Evolutionary conservation across 2,113 vertebrate genomes (phyloP), one percentile per base, ranked within the genome.

Genomic region (Anseranas semipalmata): DNA sequence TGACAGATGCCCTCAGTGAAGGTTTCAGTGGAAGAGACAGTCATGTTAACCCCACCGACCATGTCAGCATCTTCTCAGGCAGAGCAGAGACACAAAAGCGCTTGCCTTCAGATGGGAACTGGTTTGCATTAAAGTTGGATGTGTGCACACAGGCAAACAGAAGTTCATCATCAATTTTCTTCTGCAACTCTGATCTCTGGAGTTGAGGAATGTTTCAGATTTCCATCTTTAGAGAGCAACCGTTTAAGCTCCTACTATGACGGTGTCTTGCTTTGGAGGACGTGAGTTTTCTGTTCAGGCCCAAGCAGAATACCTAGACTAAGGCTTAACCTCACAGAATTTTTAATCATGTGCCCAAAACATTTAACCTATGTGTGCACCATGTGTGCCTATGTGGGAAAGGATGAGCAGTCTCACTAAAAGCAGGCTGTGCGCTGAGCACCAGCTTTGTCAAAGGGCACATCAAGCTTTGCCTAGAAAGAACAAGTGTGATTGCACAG

Each of bases 321-420:
- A 75, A 45, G 17, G 15, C 32, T 45, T 18, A 58, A n/a, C 15
- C 55, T 45, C 39, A 56, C 15, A 15, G 53, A 75, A 27, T 39
- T 27, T 58, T 59, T 59, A 46, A 58, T 5, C 24, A 43, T 24
- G 41, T 28, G 24, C 55, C 32, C 43, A n/a, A n/a, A 45, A 24
- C 30, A 63, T 27, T 73, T 39, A 56, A 52, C 17, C n/a, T n/a
- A n/a, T n/a, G n/a, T n/a, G n/a, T n/a, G n/a, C n/a, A n/a, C n/a
- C n/a, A n/a, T 7, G 17, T 12, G 12, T 27, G 24, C 46, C 66
- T 74, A 45, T 24, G 15, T 0, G 0, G n/a, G n/a, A n/a, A n/a
- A n/a, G n/a, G 14, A 12, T 5, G 20, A 73, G 37, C 46, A 68
- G 37, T 14, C 9, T 78, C 33, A 39, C 27, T 27, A 45, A 83